These are phyloP conservation scores for Mesembrinibis cayennensis DNA, from an alignment of 2,113 vertebrate species.

Conservation along the genomic window DNA sequence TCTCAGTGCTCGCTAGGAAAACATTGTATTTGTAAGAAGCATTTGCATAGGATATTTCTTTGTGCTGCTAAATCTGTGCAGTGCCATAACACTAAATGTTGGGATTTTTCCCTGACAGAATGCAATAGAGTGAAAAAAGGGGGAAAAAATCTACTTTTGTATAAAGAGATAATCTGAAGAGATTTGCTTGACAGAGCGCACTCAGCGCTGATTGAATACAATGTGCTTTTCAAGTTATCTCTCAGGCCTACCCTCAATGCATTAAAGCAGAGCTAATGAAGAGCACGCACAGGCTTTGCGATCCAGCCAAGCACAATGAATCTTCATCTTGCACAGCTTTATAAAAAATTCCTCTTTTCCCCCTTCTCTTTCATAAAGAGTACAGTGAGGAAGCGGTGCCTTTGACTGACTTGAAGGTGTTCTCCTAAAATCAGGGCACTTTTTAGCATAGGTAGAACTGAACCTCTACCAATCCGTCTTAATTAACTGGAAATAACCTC, in stretches of 20 bases:
- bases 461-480: neutral
- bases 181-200: neutral
- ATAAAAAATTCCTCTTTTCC: neutral
- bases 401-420: neutral
- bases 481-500: constrained; percentile 1
- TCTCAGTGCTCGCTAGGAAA: neutral
- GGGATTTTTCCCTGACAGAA: neutral
- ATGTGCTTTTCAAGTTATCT: neutral
- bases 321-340: neutral
- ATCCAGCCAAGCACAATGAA: neutral
- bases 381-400: neutral
- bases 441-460: neutral
- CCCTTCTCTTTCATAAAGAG: neutral
- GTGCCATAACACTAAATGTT: neutral
- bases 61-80: neutral
- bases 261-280: neutral
- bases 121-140: neutral
- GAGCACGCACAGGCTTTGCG: neutral
- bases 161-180: neutral
- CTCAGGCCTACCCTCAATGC: neutral
- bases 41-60: constrained; percentile 15
- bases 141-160: neutral
- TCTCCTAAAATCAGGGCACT: neutral
- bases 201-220: neutral
- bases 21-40: neutral